These are phyloP conservation scores for Geotrypetes seraphini DNA, from an alignment of 2,797 vertebrate species.

Conservation along the genomic window DNA sequence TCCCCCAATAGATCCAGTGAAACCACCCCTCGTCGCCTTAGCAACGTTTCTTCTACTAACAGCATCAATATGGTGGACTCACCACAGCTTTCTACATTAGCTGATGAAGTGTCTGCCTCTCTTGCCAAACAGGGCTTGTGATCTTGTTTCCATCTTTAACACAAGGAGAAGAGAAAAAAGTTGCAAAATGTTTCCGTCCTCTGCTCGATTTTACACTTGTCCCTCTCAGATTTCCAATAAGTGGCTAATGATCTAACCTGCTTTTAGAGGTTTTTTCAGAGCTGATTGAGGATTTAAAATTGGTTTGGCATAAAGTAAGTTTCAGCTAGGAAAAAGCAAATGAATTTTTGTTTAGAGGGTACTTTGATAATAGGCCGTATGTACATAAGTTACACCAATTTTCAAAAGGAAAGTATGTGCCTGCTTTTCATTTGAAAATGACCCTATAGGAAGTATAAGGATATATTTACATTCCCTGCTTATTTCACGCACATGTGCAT, in stretches of 20 bases:
- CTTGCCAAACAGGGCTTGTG: slow-evolving; percentile 97
- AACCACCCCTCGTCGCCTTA: slow-evolving; percentile 84
- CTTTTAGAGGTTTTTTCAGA: slow-evolving; percentile 43
- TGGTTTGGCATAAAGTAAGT: too few species aligned
- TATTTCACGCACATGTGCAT: too few species aligned
- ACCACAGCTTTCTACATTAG: slow-evolving; percentile 90
- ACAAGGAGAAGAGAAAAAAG: slow-evolving; percentile 32
- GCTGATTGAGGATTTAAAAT: slow-evolving; percentile 47
- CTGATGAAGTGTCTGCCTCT: slow-evolving; percentile 91
- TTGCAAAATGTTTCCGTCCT: too few species aligned
- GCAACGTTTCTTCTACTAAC: slow-evolving; percentile 91
- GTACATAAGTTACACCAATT: too few species aligned
- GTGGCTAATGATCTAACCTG: slow-evolving; percentile 40
- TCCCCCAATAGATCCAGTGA: slow-evolving; percentile 73
- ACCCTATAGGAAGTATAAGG: too few species aligned
- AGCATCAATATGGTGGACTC: slow-evolving; percentile 93
- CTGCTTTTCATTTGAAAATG: too few species aligned
- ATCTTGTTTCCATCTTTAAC: slow-evolving; percentile 35
- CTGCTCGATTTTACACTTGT: slow-evolving; percentile 65
- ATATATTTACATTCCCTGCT: too few species aligned
- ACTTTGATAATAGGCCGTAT: too few species aligned
- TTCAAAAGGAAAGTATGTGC: too few species aligned
- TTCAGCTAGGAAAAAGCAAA: too few species aligned
- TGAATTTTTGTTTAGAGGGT: too few species aligned
- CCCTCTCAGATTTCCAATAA: slow-evolving; percentile 37